Evolutionary conservation across 37 sponge, comb jelly and placozoan species (phyloP).

Genomic region (Ephydatia muelleri): DNA sequence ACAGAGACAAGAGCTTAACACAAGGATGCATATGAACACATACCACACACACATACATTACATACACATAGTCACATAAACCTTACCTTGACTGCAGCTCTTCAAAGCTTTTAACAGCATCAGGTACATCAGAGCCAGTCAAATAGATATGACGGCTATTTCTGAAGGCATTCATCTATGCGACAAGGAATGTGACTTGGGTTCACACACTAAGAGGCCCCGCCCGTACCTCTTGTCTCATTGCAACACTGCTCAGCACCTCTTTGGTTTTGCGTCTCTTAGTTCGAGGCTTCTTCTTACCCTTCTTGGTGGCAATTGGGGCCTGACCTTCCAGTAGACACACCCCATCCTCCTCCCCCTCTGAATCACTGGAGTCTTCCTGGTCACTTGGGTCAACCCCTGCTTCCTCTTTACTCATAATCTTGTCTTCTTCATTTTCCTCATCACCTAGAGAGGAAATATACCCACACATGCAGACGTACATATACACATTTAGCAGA

Average conservation of each 20-base stretch:
- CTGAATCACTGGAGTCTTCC: slow-evolving; percentile 10
- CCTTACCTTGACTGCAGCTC: slow-evolving; percentile 15
- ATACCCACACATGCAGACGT: background rate
- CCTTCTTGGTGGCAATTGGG: too few species aligned
- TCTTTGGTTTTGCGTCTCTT: background rate
- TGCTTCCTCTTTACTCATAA: background rate
- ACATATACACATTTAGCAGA: too few species aligned
- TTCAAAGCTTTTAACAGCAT: slow-evolving; percentile 67
- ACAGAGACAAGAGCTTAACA: background rate
- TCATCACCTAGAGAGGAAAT: too few species aligned
- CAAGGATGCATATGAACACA: background rate
- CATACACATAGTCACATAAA: background rate
- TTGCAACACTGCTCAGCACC: background rate
- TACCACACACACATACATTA: background rate
- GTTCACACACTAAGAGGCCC: background rate
- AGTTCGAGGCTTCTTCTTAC: background rate
- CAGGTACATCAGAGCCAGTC: slow-evolving; percentile 87
- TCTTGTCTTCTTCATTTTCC: slow-evolving; percentile 1
- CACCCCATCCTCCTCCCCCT: slow-evolving; percentile 5
- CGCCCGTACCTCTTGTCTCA: background rate
- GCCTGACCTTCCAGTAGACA: too few species aligned
- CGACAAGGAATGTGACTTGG: background rate
- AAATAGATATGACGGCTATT: slow-evolving; percentile 82
- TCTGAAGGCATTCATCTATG: slow-evolving; percentile 83
- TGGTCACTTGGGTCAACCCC: background rate